Conservation (phyloP, 2,888 invertebrate species). For the Epinotia brunnichana region DNA sequence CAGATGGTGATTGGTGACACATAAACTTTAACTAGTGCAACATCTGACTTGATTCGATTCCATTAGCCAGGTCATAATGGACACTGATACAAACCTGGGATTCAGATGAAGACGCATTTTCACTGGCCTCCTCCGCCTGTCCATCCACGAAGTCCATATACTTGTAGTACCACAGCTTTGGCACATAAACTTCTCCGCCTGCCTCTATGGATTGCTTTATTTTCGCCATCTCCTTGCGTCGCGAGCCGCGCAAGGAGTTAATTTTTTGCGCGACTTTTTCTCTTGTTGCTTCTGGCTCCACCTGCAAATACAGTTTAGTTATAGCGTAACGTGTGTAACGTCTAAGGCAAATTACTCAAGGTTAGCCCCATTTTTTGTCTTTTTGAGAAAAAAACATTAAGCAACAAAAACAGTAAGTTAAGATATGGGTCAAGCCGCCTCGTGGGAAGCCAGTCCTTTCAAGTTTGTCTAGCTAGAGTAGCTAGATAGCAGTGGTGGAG, state of each 20-base stretch:
- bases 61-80: neutral
- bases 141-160: neutral
- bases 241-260: conserved; percentile 2
- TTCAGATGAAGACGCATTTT: neutral
- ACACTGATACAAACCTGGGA: neutral
- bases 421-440: no score
- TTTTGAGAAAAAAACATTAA: no score
- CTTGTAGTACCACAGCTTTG: conserved; percentile 13
- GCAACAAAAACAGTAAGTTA: no score
- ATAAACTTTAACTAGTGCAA: no score
- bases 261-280: conserved; percentile 4
- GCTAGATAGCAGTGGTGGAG: no score
- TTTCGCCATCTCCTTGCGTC: conserved; percentile 6
- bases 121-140: neutral
- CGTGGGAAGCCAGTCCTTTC: no score
- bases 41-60: neutral
- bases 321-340: no score
- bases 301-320: neutral
- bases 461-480: no score
- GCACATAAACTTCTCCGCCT: neutral
- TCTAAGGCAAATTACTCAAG: no score
- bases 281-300: conserved; percentile 5
- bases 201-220: neutral
- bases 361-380: no score
- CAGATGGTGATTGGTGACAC: no score